Evolutionary conservation across 2,113 vertebrate genomes (phyloP), one percentile per base, ranked within the genome.

Genomic region (Merops nubicus): DNA sequence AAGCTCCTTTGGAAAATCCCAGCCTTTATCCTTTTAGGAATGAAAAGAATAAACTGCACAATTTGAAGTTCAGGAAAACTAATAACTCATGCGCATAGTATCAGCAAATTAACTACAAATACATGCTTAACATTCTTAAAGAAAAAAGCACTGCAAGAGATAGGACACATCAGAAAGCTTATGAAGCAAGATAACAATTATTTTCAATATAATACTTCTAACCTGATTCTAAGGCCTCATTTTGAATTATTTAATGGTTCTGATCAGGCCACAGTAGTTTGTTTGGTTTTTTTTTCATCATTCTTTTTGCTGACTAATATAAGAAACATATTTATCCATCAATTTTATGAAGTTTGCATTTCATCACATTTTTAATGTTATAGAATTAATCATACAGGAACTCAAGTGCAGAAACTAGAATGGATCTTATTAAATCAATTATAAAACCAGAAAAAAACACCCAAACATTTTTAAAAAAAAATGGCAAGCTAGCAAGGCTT

Each of bases 71-170:
- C 83, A 95, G 91, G 86, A 92, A 93, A 98, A 97, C 95, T 96
- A 96, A 96, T 94, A 97, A 96, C 57, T 95, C 95, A 91, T 89
- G 69, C 12, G 28, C 85, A 76, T 83, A 79, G 73, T 94, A 96
- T 98, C 97, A 96, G 95, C 89, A 98, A 98, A 97, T 98, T 98
- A 98, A 96, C 92, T 95, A 97, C 90, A 97, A 97, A 97, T 74
- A 91, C 54, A 9, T 96, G 89, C 88, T 98, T 98, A 97, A 97
- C 96, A 97, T 98, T 97, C 91, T 96, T 74, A 48, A 73, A 96
- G 92, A 97, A 96, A 95, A 97, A 96, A 97, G 47, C 68, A 47
- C 84, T 98, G 94, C 79, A 85, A 85, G 83, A 97, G 97, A 97
- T 91, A 97, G 92, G 76, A 86, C 43, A 95, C 91, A 97, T 97